Evolutionary conservation across 2,113 vertebrate species (phyloP).

Genomic region (Galbula dea): DNA sequence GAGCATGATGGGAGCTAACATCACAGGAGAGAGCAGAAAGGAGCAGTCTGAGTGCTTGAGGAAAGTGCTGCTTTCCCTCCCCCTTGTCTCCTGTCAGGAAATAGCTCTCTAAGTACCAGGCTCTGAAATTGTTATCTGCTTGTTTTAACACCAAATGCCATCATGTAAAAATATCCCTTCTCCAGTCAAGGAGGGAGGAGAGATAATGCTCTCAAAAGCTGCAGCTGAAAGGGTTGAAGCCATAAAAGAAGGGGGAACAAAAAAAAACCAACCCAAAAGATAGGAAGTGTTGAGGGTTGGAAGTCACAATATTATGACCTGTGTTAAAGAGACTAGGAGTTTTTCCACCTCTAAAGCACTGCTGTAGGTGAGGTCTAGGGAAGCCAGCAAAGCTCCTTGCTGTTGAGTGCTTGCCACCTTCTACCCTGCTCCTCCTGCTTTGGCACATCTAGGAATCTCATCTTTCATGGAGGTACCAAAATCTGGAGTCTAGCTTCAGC

Average conservation of each 20-base stretch:
- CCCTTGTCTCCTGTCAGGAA: constrained; percentile 38
- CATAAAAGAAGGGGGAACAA: not conserved
- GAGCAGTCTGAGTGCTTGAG: not conserved
- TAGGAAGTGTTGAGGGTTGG: not conserved
- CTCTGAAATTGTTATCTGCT: constrained; percentile 32
- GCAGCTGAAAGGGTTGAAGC: not conserved
- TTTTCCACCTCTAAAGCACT: rapidly evolving
- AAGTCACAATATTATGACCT: constrained; percentile 19
- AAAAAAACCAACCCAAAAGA: no score
- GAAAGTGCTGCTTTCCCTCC: not conserved
- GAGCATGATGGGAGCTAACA: not conserved
- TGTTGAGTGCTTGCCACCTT: no score
- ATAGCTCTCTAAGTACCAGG: constrained; percentile 7
- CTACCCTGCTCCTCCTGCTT: no score
- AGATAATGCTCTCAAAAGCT: not conserved
- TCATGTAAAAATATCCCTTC: not conserved
- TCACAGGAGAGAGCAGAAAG: constrained; percentile 21
- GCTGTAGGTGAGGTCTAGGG: not conserved
- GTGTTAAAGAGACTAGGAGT: not conserved
- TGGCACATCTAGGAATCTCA: no score
- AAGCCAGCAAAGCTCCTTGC: not conserved
- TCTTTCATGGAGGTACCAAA: not conserved
- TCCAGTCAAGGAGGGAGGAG: not conserved
- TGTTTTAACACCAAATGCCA: constrained; percentile 12
- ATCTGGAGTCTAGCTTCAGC: not conserved